Evolutionary conservation across 2,113 vertebrate genomes (phyloP).

Genomic region (Sakesphorus luctuosus): DNA sequence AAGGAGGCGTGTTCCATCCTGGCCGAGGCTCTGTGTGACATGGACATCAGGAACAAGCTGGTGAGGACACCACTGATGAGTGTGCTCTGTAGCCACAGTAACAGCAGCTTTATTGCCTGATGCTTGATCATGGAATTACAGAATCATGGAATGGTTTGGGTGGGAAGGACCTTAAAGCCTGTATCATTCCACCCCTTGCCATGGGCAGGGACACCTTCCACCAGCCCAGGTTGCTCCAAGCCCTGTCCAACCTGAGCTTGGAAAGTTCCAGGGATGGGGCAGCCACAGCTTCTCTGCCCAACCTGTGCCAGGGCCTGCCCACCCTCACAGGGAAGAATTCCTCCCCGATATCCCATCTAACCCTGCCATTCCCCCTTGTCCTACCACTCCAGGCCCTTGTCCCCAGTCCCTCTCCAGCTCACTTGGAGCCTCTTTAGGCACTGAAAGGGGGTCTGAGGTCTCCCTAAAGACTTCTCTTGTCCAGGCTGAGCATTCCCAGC

Average conservation of each 20-base stretch:
- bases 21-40: constrained; percentile 90
- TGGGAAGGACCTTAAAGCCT: neutral
- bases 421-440: too few relatives aligned
- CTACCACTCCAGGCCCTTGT: too few relatives aligned
- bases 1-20: constrained; percentile 89
- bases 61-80: constrained; percentile 71
- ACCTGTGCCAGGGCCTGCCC: neutral
- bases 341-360: too few relatives aligned
- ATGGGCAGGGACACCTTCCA: neutral
- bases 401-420: too few relatives aligned
- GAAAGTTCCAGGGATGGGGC: neutral
- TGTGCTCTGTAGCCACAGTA: neutral
- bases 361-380: too few relatives aligned
- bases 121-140: neutral
- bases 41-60: constrained; percentile 91
- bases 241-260: rapidly evolving
- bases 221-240: rapidly evolving
- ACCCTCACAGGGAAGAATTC: too few relatives aligned
- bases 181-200: neutral
- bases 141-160: neutral
- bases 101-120: neutral
- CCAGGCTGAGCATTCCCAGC: too few relatives aligned
- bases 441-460: too few relatives aligned
- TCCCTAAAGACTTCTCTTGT: too few relatives aligned
- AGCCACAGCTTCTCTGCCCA: neutral